Evolutionary conservation across 30 jellyfish, hydroid and myxozoan species (phyloP), one percentile per base, ranked within the genome.

Genomic region (Rhopilema esculentum): DNA sequence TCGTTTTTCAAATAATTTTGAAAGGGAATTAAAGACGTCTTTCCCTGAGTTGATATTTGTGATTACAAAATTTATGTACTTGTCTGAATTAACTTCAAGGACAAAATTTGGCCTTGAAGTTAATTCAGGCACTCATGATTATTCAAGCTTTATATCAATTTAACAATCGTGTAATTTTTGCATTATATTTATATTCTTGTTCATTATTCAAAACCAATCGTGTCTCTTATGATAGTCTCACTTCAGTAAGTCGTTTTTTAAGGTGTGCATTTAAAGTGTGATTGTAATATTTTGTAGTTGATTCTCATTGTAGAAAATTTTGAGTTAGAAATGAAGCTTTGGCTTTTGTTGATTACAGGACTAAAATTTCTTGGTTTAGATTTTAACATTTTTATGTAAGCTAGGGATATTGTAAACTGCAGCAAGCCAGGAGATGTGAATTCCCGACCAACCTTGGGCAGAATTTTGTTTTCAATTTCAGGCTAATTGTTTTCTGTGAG

Each of bases 211-310:
- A 16, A 40, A 63, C 26, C 49, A 66, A 61, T 81, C 69, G 20
- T 66, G 76, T 25, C 49, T 62, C 91, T 49, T 32, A 69, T 66
- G 62, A 31, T 31, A 73, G 74, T 48, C 62, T 75, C 25, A 22
- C 68, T 29, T 69, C 80, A 33, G 8, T 18, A 16, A 72, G 29
- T 8, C 40, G 49, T 25, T 28, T 72, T 51, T 84, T 84, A 71
- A 53, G 87, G 93, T 84, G 93, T 84, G 88, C 68, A 84, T 51
- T 26, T 80, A 19, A 52, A 30, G 80, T 51, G 91, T 69, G 84
- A 84, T 30, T 72, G 85, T 82, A 72, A 53, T 63, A 77, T 84
- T 84, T 84, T 84, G 93, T 84, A 84, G 93, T 84, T 84, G 87
- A 83, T 69, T 23, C 66, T 50, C 48, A 66, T 24, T 77, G 91